Percentiles rank a stretch among this genome's conserved stretches.
These are phyloP conservation scores for Neolamprologus falcicula DNA, from an alignment of 2,113 vertebrate genomes.

Conservation along the genomic window DNA sequence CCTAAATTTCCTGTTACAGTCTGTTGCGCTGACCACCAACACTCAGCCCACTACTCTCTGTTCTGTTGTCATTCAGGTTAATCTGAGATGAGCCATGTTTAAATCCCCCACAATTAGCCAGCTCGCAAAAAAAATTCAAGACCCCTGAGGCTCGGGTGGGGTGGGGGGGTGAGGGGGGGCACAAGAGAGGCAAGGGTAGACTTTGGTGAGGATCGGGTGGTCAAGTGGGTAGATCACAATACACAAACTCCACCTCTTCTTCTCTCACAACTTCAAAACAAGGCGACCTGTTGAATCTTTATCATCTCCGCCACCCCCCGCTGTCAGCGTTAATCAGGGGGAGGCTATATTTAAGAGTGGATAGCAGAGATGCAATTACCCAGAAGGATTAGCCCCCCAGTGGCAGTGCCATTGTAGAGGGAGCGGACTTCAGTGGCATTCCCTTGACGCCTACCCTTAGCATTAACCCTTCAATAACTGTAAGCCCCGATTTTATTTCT, in stretches of 20 bases:
- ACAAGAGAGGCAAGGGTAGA: not conserved
- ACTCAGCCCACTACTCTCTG: not conserved
- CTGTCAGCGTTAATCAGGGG: slow-evolving; percentile 37
- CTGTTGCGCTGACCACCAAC: slow-evolving; percentile 3
- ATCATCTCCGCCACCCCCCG: not conserved
- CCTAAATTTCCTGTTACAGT: not conserved
- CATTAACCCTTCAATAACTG: slow-evolving; percentile 24
- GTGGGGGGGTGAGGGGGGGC: not conserved
- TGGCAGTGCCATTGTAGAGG: not conserved
- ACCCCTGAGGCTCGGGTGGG: not conserved
- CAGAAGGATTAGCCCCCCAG: slow-evolving; percentile 29
- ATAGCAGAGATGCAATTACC: slow-evolving; percentile 44
- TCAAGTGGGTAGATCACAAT: not conserved
- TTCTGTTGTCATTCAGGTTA: slow-evolving; percentile 49
- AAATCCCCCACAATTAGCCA: slow-evolving; percentile 52
- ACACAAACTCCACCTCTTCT: not conserved
- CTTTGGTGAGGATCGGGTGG: not conserved
- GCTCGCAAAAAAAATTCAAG: not conserved
- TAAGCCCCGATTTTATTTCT: not conserved
- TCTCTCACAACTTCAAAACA: slow-evolving; percentile 33
- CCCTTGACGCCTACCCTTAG: slow-evolving; percentile 31
- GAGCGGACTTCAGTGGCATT: not conserved
- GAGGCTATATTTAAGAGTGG: slow-evolving; percentile 37
- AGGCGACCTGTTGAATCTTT: slow-evolving; percentile 15
- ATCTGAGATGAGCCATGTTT: slow-evolving; percentile 40